phyloP scores from a whole-genome alignment of 2,797 vertebrate genomes.

The Pteronotus mesoamericanus region DNA sequence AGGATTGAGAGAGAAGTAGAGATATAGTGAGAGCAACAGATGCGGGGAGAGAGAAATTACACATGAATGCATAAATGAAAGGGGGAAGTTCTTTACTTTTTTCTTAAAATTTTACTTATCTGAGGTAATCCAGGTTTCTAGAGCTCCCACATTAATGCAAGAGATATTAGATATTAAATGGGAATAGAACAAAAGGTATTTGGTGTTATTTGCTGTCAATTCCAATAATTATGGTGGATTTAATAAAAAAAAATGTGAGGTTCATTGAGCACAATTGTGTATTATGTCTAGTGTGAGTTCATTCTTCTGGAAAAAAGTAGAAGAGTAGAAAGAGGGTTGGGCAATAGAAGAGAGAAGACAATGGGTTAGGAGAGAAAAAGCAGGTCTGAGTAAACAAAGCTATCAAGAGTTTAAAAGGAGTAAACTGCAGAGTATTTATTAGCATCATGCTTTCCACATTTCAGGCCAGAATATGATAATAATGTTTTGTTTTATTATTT shows the following conservation, averaged over 20 bases:
- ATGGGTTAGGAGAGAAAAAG: not conserved
- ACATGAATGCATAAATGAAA: too few species aligned
- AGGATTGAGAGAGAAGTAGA: not conserved
- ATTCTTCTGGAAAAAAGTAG: not conserved
- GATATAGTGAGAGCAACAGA: not conserved
- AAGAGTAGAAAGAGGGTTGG: not conserved
- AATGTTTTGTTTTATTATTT: constrained; percentile 53
- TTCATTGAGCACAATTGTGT: not conserved
- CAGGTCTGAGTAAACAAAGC: not conserved
- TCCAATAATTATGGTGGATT: not conserved
- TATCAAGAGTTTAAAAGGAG: not conserved
- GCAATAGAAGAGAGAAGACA: not conserved
- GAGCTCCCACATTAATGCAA: not conserved
- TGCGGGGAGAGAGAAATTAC: too few species aligned
- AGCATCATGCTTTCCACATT: constrained; percentile 65
- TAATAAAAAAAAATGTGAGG: not conserved
- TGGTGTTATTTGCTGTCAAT: not conserved
- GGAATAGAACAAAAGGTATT: not conserved
- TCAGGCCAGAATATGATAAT: constrained; percentile 65
- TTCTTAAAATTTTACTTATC: not conserved
- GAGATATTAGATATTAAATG: not conserved
- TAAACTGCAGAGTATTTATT: not conserved
- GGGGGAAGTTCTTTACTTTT: not conserved
- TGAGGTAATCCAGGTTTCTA: not conserved
- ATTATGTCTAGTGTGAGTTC: not conserved